Base-by-base conservation (phyloP, 2,113 vertebrate species). In the Zapornia atra region DNA sequence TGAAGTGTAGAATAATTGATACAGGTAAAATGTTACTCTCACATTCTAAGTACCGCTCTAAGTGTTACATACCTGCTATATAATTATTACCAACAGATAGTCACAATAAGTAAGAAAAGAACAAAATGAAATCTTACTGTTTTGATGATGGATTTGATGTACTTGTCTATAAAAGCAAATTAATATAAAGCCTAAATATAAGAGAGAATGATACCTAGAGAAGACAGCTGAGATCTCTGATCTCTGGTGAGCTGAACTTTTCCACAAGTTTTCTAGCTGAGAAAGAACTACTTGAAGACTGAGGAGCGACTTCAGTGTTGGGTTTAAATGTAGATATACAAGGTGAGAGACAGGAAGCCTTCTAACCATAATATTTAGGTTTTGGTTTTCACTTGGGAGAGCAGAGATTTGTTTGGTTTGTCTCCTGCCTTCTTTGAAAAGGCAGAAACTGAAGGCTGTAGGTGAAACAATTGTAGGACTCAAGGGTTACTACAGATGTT, bases 391-490 rank as follows among this genome's bases (percentile, higher is more conserved):
- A 1, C 60, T 72, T 87, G 48, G 36, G 65, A 84, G 51, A 59
- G 66, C 38, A 65, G 26, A 38, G 36, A 44, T 63, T 56, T 81
- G 25, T 51, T 92, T 88, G 54, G 64, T 93, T 92, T 81, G 12
- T 63, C 68, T 95, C 77, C 71, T 78, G 38, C 60, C 40, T 64
- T 60, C 26, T 90, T 90, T 88, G 65, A 86, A 86, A 94, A 86
- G 72, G 24, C 72, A 94, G 86, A 92, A 95, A 73, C 46, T 78
- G 65, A 29, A 84, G 34, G 53, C 48, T 84, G 22, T 56, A 81
- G 15, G 57, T 89, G 48, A 84, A 86, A 75, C 50, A n/a, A 17
- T 24, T 40, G 6, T 6, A 46, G 59, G 59, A 33, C 53, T 24
- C 18, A 69, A 63, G 33, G 44, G 42, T 53, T 87, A 21, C 29